phyloP scores from a whole-genome alignment of 2,888 invertebrate genomes.

The Nowickia ferox region DNA sequence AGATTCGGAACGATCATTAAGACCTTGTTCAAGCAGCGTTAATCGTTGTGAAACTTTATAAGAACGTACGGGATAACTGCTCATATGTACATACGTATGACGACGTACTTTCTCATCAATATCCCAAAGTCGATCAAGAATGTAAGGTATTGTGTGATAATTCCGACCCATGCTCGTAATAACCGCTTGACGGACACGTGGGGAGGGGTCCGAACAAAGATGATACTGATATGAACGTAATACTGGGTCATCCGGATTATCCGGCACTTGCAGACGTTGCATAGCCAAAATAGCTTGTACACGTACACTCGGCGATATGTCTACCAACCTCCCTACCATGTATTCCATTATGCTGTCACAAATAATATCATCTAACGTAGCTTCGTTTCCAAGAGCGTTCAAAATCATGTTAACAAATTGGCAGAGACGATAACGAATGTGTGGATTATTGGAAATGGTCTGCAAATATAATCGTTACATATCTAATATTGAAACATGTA shows the following conservation, averaged over 20 bases:
- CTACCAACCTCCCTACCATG: conserved; percentile 88
- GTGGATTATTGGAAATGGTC: conserved; percentile 84
- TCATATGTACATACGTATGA: conserved; percentile 83
- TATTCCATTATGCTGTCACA: conserved; percentile 88
- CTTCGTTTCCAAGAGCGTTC: conserved; percentile 89
- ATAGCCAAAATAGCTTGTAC: conserved; percentile 91
- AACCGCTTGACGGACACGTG: conserved; percentile 89
- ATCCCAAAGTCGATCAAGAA: conserved; percentile 90
- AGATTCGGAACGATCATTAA: conserved; percentile 85
- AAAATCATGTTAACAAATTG: conserved; percentile 90
- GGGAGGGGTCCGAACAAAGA: conserved; percentile 89
- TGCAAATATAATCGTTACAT: conserved; percentile 73
- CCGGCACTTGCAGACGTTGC: conserved; percentile 91
- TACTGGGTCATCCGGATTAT: conserved; percentile 89
- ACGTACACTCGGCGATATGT: conserved; percentile 89
- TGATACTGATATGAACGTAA: conserved; percentile 89
- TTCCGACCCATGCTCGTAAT: conserved; percentile 90
- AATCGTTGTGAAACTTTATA: conserved; percentile 87
- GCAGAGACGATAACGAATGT: conserved; percentile 89
- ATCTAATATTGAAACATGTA: background rate
- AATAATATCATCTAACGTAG: conserved; percentile 89
- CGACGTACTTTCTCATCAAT: conserved; percentile 89
- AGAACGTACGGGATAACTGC: conserved; percentile 82
- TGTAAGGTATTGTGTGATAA: conserved; percentile 87
- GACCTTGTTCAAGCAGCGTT: conserved; percentile 86